Conservation (phyloP, 1,140 invertebrate genomes). For the Penaeus chinensis region DNA sequence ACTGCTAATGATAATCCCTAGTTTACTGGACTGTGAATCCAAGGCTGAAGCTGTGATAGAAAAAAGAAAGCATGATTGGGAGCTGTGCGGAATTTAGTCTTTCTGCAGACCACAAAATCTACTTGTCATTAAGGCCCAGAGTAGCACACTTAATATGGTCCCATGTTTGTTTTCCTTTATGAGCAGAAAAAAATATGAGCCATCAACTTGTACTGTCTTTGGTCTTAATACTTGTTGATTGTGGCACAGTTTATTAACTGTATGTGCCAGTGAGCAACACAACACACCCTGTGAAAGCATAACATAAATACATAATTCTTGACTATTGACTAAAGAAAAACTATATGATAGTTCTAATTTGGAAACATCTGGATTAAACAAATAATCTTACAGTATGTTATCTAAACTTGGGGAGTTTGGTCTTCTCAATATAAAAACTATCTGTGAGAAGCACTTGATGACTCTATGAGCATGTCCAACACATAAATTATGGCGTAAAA, state of each 20-base stretch:
- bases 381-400: constrained; percentile 40
- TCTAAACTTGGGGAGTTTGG: constrained; percentile 58
- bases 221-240: constrained; percentile 25
- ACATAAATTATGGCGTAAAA: constrained; percentile 48
- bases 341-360: constrained; percentile 38
- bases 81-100: constrained; percentile 29
- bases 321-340: constrained; percentile 41
- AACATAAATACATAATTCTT: constrained; percentile 47
- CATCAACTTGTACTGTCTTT: too few species aligned
- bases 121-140: constrained; percentile 3
- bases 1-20: constrained; percentile 26
- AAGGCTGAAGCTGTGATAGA: constrained; percentile 34
- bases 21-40: constrained; percentile 15
- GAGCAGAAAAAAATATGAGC: too few species aligned
- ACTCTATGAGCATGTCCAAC: constrained; percentile 56
- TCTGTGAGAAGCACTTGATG: constrained; percentile 52
- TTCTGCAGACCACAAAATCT: constrained; percentile 17
- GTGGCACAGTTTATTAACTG: constrained; percentile 11
- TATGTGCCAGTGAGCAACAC: constrained; percentile 29
- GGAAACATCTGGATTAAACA: constrained; percentile 51
- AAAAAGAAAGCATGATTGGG: constrained; percentile 24
- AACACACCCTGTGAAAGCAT: constrained; percentile 47
- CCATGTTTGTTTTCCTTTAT: too few species aligned
- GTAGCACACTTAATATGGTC: too few species aligned
- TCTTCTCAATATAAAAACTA: constrained; percentile 53